Evolutionary conservation across 2,113 vertebrate species (phyloP).

Genomic region (Ascaphus truei): DNA sequence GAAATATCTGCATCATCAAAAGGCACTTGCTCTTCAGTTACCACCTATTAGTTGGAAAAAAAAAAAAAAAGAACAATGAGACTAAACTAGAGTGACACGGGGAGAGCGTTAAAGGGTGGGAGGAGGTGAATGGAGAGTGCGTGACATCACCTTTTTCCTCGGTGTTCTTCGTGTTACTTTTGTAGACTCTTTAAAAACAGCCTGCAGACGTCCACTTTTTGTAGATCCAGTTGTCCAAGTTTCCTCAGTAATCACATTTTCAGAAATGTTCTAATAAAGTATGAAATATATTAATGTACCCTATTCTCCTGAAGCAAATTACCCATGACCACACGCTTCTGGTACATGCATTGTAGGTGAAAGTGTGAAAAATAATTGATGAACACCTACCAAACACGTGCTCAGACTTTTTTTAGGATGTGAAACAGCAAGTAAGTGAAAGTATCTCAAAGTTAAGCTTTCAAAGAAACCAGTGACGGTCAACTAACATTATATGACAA

Average conservation of each 20-base stretch:
- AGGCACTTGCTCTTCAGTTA: conserved; percentile 67
- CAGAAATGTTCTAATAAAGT: conserved; percentile 67
- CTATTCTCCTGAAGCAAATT: conserved; percentile 39
- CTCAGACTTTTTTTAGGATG: neutral
- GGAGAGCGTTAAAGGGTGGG: no score
- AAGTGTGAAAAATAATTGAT: neutral
- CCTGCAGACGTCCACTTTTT: conserved; percentile 71
- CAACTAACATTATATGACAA: no score
- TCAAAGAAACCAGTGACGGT: neutral
- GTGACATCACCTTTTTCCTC: conserved; percentile 76
- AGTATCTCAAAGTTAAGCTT: neutral
- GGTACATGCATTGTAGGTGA: conserved; percentile 2
- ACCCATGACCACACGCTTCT: conserved; percentile 37
- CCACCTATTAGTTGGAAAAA: conserved; percentile 74
- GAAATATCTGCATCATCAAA: conserved; percentile 71
- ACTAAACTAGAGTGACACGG: no score
- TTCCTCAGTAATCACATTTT: conserved; percentile 66
- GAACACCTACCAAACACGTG: neutral
- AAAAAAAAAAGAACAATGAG: conserved; percentile 61
- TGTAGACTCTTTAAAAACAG: conserved; percentile 71
- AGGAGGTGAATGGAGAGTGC: no score
- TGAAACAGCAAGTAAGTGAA: neutral
- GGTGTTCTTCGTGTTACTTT: conserved; percentile 70
- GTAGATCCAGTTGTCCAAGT: conserved; percentile 71
- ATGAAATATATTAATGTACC: conserved; percentile 51